Evolutionary conservation across 2,888 invertebrate genomes (phyloP).

Genomic region (Abrostola tripartita): DNA sequence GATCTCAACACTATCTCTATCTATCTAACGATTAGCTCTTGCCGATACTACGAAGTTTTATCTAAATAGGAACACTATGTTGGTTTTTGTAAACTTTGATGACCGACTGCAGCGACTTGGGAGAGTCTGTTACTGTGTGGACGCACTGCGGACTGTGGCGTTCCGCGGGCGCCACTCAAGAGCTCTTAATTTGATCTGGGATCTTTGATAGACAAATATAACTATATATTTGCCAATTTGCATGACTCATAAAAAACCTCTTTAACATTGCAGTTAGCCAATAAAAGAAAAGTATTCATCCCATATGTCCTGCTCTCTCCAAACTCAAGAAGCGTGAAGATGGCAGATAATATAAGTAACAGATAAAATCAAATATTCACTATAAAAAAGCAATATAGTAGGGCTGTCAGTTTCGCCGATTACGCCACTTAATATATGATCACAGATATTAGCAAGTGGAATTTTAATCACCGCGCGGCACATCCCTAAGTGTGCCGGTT

Average conservation of each 20-base stretch:
- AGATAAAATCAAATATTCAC: slow-evolving; percentile 60
- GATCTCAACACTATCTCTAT: too few relatives aligned
- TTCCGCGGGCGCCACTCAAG: too few relatives aligned
- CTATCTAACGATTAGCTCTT: too few relatives aligned
- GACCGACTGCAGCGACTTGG: too few relatives aligned
- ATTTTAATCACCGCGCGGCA: slow-evolving; percentile 78
- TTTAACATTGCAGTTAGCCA: background rate
- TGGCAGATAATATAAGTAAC: slow-evolving; percentile 35
- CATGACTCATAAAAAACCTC: background rate
- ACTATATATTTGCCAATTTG: too few relatives aligned
- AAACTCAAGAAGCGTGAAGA: slow-evolving; percentile 39
- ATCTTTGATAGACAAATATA: too few relatives aligned
- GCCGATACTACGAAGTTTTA: too few relatives aligned
- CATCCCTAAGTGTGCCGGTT: slow-evolving; percentile 64
- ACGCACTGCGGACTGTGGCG: too few relatives aligned
- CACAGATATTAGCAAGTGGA: slow-evolving; percentile 75
- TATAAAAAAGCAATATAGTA: slow-evolving; percentile 62
- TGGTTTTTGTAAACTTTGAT: too few relatives aligned
- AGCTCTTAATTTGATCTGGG: too few relatives aligned
- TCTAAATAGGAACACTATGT: too few relatives aligned
- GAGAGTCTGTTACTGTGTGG: too few relatives aligned
- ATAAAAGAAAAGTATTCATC: slow-evolving; percentile 1
- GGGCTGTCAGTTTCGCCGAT: slow-evolving; percentile 72
- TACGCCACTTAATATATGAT: slow-evolving; percentile 81
- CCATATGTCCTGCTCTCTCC: background rate